Evolutionary conservation across 2,113 vertebrate species (phyloP), one percentile per base, ranked within the genome.

Genomic region (Phylloscopus trochiloides): DNA sequence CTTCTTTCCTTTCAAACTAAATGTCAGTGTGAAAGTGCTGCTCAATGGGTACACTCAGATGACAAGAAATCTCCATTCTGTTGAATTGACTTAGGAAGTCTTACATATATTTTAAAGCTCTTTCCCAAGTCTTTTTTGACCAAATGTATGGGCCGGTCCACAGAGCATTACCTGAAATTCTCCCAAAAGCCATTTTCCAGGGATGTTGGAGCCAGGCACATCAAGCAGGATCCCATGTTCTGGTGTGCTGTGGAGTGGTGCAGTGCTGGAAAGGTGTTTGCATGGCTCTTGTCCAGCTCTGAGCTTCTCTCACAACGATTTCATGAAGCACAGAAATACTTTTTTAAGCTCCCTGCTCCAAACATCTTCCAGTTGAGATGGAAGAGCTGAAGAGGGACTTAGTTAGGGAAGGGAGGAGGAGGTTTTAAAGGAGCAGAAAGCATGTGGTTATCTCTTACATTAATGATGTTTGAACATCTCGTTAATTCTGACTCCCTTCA

Each of bases 11-110:
- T 78, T 81, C 62, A 58, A 79, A 43, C 32, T 84, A 77, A 93
- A 88, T 94, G 78, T 93, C 92, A 79, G 9, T 62, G 47, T 83
- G 90, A 95, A 94, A 95, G 74, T 88, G 51, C 66, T 72, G 38
- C 70, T 57, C 36, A 77, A 26, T 36, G 8, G 14, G 40, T 15
- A 0, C 48, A 52, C 31, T 88, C 61, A 45, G 71, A 34, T 47
- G 9, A 13, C 78, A 32, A 81, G 62, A 85, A 75, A 86, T 62
- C 47, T 76, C 29, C 29, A 7, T 36, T 10, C 54, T 47, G 31
- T 54, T 42, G 71, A 90, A 38, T 7, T 14, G 19, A 10, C 18
- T 54, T 92, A 5, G 4, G 22, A 71, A 71, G 51, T 4, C 29
- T 84, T 32, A 31, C 3, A 5, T 54, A 1, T 71, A 10, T 75